Evolutionary conservation across 2,113 vertebrate species (phyloP).

Genomic region (Urocolius indicus): DNA sequence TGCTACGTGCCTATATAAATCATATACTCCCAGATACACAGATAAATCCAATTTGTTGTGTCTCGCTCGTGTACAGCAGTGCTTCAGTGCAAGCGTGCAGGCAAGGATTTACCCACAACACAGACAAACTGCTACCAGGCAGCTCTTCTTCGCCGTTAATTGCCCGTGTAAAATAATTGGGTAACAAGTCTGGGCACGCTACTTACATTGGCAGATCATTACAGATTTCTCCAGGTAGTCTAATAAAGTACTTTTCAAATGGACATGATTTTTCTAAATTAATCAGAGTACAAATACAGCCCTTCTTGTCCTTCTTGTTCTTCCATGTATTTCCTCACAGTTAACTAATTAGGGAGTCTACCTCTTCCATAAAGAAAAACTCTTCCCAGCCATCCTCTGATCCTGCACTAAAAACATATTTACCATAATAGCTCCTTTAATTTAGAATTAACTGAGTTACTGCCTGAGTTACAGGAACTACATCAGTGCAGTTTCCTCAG

Average conservation of each 20-base stretch:
- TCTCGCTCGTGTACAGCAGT: fast-evolving
- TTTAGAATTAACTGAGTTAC: neutral
- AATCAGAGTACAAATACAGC: neutral
- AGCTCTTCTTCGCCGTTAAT: neutral
- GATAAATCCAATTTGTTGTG: fast-evolving
- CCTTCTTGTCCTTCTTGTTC: neutral
- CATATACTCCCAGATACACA: fast-evolving
- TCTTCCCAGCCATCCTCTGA: neutral
- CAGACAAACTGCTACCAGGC: neutral
- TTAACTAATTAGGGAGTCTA: neutral
- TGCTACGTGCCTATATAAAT: fast-evolving
- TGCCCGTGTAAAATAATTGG: slow-evolving; percentile 23
- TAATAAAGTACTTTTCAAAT: neutral
- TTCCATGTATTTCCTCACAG: neutral
- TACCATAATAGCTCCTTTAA: neutral
- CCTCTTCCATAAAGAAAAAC: neutral
- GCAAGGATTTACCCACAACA: slow-evolving; percentile 16
- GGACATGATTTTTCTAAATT: neutral
- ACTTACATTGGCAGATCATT: slow-evolving; percentile 27
- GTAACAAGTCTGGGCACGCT: neutral
- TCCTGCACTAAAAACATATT: neutral
- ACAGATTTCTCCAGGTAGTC: neutral
- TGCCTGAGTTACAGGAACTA: neutral
- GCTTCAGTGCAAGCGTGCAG: fast-evolving
- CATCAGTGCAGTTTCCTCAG: neutral